Conservation (phyloP, 2,113 vertebrate species). For the Fulica atra region DNA sequence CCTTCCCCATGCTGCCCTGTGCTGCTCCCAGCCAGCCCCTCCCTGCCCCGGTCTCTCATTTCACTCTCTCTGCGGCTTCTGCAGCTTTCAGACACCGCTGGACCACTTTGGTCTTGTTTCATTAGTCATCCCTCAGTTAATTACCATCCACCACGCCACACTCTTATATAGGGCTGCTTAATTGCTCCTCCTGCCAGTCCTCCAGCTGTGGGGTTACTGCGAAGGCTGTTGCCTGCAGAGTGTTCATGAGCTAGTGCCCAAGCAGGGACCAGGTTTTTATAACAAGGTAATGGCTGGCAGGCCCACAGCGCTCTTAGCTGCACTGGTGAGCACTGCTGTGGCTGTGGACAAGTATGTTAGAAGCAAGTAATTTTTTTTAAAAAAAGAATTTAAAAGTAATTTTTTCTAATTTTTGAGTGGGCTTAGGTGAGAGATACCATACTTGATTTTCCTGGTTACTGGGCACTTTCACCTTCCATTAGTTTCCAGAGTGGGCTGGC, state of each 20-base stretch:
- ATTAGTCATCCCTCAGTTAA: not conserved
- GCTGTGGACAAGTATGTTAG: not conserved
- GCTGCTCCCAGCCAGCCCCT: rapidly evolving
- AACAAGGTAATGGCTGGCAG: not conserved
- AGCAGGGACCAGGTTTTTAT: not conserved
- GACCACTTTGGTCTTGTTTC: not conserved
- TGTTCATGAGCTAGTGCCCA: not conserved
- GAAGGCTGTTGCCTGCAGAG: not conserved
- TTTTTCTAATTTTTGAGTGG: not conserved
- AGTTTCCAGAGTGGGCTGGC: not conserved
- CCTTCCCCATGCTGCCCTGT: rapidly evolving
- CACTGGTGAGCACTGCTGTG: not conserved
- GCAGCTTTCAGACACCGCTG: not conserved
- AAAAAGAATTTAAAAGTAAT: not conserved
- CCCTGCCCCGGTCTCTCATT: not conserved
- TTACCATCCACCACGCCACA: rapidly evolving
- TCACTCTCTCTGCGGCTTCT: not conserved
- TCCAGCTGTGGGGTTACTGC: not conserved
- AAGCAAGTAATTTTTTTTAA: not conserved
- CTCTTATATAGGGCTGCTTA: not conserved
- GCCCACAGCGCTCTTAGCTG: not conserved
- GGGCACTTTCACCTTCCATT: not conserved
- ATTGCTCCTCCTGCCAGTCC: not conserved
- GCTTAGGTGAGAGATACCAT: not conserved
- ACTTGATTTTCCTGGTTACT: not conserved